Evolutionary conservation across 2,113 vertebrate species (phyloP), one percentile per base, ranked within the genome.

Genomic region (Piprites chloris): DNA sequence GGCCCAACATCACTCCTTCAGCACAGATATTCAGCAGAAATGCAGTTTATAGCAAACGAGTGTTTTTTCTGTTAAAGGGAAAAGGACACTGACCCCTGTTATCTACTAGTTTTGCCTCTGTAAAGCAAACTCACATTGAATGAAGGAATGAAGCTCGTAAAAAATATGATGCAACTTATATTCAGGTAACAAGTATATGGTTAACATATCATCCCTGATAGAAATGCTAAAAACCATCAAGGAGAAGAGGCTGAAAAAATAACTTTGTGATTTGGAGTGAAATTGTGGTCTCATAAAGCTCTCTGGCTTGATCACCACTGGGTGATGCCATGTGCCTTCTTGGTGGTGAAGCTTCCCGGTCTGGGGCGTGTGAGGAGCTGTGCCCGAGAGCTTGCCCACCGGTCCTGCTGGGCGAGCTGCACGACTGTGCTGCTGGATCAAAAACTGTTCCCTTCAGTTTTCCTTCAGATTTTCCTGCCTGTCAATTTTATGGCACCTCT

Each of bases 241-340:
- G 50, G 23, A 91, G 42, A 71, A n/a, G 6, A 67, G 59, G 14
- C 21, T 81, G 75, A 28, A 69, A 68, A 65, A 27, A 14, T 2
- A 21, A 35, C 26, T 22, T 65, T 50, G 44, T 72, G 19, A 27
- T 59, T 72, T 67, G 35, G 41, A 44, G 19, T 37, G 67, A 63
- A 61, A 50, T 1, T 68, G 27, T 75, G 56, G n/a, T 41, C n/a
- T 78, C 39, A 12, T 32, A 53, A 66, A 47, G 11, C 35, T 79
- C 56, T 72, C 69, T 65, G 49, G 11, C 42, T 26, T 2, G 2
- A 14, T 28, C 14, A 15, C 26, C 12, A 8, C 28, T 13, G 20
- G 35, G 26, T 0, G 0, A 46, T 47, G 30, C 44, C 37, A 17
- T 0, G 0, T 61, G 32, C 11, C 18, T 24, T 62, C 68, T 73